Evolutionary conservation across 2,888 invertebrate genomes (phyloP), one percentile per base, ranked within the genome.

Genomic region (Syrphus vitripennis): DNA sequence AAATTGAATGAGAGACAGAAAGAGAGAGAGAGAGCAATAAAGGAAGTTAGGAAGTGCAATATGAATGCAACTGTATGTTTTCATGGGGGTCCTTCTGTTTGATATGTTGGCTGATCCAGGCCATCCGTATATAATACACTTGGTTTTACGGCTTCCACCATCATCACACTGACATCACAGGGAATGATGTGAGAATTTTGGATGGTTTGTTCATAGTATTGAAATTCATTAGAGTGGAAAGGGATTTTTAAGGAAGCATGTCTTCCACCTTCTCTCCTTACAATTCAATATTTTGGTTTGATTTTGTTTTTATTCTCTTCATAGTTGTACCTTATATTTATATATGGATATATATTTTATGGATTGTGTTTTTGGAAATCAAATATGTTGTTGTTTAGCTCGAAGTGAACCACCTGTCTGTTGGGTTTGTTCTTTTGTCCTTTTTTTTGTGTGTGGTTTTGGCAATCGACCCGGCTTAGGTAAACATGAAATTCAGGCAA

Each of bases 401-500:
- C 61, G n/a, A n/a, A n/a, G n/a, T 9, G 55, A 81, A 81, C 81
- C 84, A 84, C 84, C 84, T 84, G 84, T 84, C 84, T 81, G 81
- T 65, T 48, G 34, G 19, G 16, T 69, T 81, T 71, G 34, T 26
- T 81, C 34, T 53, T 55, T 57, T 16, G 10, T 70, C 48, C 10
- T 21, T 2, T 45, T 55, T 21, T 26, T 53, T 34, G 19, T 48
- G 34, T 21, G 50, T 21, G 57, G 29, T 57, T n/a, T n/a, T 57
- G n/a, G 31, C 59, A 34, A 42, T 61, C 57, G 29, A 40, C 34
- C 31, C 42, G 14, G 37, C 55, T 10, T 40, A 63, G 26, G 24
- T n/a, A 26, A 26, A 63, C 24, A n/a, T 21, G 16, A 75, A 75
- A 57, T 65, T 67, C 45, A 61, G 59, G 79, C 31, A 55, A 21